A percentile compares a stretch with the other conserved stretches of the same genome.
Evolutionary conservation across 1,140 invertebrate genomes (phyloP).

Genomic region (Anoplolepis gracilipes): DNA sequence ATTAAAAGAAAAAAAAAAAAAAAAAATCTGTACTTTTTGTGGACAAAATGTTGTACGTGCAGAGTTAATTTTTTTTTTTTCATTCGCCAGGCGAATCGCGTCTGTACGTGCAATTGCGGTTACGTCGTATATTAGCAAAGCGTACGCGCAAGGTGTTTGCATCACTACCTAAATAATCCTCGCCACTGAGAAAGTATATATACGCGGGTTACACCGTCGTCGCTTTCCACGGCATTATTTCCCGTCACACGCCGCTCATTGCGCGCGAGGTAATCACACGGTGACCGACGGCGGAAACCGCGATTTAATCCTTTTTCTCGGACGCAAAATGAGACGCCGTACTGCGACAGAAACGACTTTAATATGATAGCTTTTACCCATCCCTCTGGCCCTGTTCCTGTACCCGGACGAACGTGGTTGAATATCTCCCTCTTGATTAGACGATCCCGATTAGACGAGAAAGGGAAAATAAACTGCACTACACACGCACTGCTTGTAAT

Average conservation of each 20-base stretch:
- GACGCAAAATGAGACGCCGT: slow-evolving; percentile 59
- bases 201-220: neutral
- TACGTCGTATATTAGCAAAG: slow-evolving; percentile 4
- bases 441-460: slow-evolving; percentile 45
- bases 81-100: neutral
- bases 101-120: slow-evolving; percentile 13
- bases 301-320: slow-evolving; percentile 69
- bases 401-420: slow-evolving; percentile 12
- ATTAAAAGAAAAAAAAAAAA: no score
- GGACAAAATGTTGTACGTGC: neutral
- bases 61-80: slow-evolving; percentile 31
- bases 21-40: slow-evolving; percentile 12
- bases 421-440: slow-evolving; percentile 41
- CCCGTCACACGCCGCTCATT: slow-evolving; percentile 37
- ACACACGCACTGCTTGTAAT: slow-evolving; percentile 28
- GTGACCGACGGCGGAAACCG: slow-evolving; percentile 58
- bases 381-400: slow-evolving; percentile 4
- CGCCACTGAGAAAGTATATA: slow-evolving; percentile 3
- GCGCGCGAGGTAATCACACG: slow-evolving; percentile 59
- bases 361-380: slow-evolving; percentile 60
- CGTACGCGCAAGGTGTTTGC: slow-evolving; percentile 47
- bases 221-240: slow-evolving; percentile 66
- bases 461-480: slow-evolving; percentile 55
- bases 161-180: slow-evolving; percentile 62
- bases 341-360: slow-evolving; percentile 63